Conservation (phyloP, 2,113 vertebrate species). For the Caracal caracal region DNA sequence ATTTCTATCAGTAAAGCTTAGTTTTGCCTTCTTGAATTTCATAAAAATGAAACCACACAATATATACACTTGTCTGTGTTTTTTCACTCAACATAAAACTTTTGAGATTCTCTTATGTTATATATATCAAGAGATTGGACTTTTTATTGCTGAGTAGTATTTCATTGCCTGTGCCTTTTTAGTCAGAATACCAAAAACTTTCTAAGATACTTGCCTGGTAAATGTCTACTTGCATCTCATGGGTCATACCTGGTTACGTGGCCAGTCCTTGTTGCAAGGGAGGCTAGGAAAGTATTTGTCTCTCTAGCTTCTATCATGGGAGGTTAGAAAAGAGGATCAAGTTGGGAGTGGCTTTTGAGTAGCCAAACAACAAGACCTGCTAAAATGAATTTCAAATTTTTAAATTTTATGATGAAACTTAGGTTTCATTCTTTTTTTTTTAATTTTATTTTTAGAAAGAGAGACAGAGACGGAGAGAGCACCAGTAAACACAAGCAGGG, state of each 20-base stretch:
- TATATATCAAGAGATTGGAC: background rate
- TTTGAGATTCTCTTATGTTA: background rate
- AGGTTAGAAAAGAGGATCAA: background rate
- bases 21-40: background rate
- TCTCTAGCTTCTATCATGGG: background rate
- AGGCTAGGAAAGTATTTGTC: background rate
- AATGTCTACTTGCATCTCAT: background rate
- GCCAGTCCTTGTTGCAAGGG: background rate
- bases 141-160: background rate
- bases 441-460: too few relatives aligned
- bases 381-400: background rate
- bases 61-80: background rate
- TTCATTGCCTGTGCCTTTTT: background rate
- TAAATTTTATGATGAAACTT: background rate
- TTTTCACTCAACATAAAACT: background rate
- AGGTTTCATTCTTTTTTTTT: background rate
- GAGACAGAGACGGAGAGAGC: too few relatives aligned
- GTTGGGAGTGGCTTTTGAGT: background rate
- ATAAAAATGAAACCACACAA: background rate
- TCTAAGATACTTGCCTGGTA: background rate
- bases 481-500: too few relatives aligned
- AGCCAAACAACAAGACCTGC: background rate
- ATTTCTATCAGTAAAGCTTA: background rate
- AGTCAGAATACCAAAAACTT: background rate
- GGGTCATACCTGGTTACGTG: background rate